Base-by-base conservation (phyloP, 2,888 invertebrate species). In the Barypeithes pellucidus region DNA sequence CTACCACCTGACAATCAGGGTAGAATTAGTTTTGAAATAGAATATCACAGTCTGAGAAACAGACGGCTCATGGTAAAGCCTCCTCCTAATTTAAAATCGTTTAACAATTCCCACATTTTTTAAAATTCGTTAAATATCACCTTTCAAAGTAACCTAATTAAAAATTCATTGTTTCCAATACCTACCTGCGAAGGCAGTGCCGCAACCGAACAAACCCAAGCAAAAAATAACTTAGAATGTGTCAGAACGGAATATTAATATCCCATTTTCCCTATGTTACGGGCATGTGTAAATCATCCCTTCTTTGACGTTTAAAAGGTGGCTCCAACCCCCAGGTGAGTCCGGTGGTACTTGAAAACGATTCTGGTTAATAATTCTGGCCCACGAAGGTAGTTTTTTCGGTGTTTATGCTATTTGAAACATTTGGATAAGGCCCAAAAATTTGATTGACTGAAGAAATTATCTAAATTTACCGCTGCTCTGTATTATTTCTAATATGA, bases 251-350 rank as follows among this genome's bases (percentile, higher is more conserved):
- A 45, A 63, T 22, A 66, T 45, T 67, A 67, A 67, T 67, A 59
- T 67, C 67, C 33, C 67, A n/a, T n/a, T 39, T 41, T 39, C 29
- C 39, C 52, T 41, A 20, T 33, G 14, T 63, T 29, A 50, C 9
- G 7, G 29, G 29, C 24, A 50, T 12, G 41, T 24, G 59, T 67
- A 67, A 67, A 67, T 67, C 67, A 67, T 67, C 14, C 67, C 59
- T 59, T 66, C 18, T 20, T 24, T 24, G 57, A 67, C 67, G n/a
- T 57, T 59, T 67, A 12, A 59, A 66, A 66, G 54, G 54, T 52
- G 39, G 39, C 18, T 22, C 11, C 16, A 54, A 36, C 66, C 54
- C 66, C 54, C 66, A 39, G 20, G 33, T 36, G 54, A 22, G 41
- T 12, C 14, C 54, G 33, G 20, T 50, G 22, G 50, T 50, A 24